These are phyloP conservation scores for Drosophila colorata DNA, from an alignment of 2,888 invertebrate genomes.

Conservation along the genomic window DNA sequence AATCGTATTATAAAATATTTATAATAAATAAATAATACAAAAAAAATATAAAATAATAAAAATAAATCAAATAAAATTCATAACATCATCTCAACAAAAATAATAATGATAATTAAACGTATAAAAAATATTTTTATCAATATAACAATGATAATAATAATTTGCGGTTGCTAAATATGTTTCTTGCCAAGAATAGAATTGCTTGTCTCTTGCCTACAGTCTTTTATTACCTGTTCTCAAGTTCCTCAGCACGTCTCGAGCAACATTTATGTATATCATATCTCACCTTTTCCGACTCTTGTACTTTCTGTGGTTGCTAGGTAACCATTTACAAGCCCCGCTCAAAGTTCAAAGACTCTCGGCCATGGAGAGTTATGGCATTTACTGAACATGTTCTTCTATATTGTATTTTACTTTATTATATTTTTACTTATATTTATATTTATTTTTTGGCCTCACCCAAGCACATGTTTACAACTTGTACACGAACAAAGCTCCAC, in stretches of 20 bases:
- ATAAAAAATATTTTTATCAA: background rate
- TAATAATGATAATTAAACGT: too few relatives aligned
- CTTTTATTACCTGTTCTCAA: background rate
- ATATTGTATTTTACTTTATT: constrained; percentile 15
- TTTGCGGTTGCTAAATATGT: background rate
- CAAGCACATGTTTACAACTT: constrained; percentile 59
- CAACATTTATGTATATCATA: constrained; percentile 23
- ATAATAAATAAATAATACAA: background rate
- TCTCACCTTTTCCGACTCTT: constrained; percentile 18
- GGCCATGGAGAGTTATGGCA: constrained; percentile 25
- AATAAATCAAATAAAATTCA: background rate
- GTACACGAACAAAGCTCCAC: constrained; percentile 62
- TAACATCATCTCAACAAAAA: background rate
- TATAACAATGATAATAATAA: background rate
- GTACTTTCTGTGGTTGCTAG: constrained; percentile 41
- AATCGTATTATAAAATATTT: background rate
- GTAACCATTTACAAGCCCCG: constrained; percentile 21
- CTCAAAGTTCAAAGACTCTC: constrained; percentile 60
- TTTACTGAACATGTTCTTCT: constrained; percentile 5
- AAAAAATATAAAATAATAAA: background rate
- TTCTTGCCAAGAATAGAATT: too few relatives aligned
- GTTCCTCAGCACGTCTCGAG: constrained; percentile 1
- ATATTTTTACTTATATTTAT: constrained; percentile 19
- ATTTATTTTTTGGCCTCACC: constrained; percentile 39
- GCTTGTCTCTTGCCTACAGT: background rate